phyloP scores from a whole-genome alignment of 1,140 invertebrate genomes.

The Lerema accius region DNA sequence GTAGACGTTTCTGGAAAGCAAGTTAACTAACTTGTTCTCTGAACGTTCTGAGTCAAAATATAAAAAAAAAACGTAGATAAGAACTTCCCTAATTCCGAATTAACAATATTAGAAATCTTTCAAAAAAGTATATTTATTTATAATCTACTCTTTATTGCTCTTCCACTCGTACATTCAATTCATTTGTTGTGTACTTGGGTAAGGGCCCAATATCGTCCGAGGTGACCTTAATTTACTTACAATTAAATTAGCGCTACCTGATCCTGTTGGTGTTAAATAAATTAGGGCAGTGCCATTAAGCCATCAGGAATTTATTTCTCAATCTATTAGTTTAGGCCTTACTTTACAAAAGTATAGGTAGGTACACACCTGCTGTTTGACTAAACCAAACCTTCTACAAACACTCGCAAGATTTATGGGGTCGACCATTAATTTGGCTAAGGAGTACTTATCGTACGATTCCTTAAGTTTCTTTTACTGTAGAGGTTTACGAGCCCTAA shows the following conservation, averaged over 20 bases:
- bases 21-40: too few relatives aligned
- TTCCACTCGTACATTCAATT: neutral
- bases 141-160: neutral
- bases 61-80: too few relatives aligned
- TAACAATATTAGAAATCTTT: too few relatives aligned
- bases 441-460: constrained; percentile 35
- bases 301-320: constrained; percentile 54
- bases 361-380: constrained; percentile 40
- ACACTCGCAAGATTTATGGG: constrained; percentile 41
- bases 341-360: constrained; percentile 41
- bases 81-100: too few relatives aligned
- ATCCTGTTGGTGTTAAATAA: constrained; percentile 63
- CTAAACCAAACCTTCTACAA: constrained; percentile 40
- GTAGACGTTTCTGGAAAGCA: too few relatives aligned
- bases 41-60: too few relatives aligned
- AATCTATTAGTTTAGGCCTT: constrained; percentile 47
- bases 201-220: constrained; percentile 40
- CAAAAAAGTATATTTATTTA: too few relatives aligned
- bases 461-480: constrained; percentile 30
- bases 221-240: constrained; percentile 62
- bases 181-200: constrained; percentile 3
- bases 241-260: constrained; percentile 67
- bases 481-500: constrained; percentile 15
- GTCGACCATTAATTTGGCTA: constrained; percentile 47
- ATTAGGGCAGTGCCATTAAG: constrained; percentile 56